These are phyloP conservation scores for Alca torda DNA, from an alignment of 2,797 vertebrate genomes.

Conservation along the genomic window DNA sequence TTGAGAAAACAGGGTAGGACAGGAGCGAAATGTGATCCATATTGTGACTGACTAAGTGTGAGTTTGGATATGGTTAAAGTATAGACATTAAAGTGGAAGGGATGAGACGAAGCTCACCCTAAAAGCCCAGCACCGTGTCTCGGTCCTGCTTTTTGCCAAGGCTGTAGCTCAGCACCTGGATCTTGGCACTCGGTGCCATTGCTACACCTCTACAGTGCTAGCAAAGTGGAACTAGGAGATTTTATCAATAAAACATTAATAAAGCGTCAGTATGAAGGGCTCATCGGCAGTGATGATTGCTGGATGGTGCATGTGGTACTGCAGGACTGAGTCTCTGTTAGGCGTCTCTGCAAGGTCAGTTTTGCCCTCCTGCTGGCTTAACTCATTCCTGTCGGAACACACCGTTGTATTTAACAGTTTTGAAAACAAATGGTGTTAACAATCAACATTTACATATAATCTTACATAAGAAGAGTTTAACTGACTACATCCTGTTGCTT, in stretches of 20 bases:
- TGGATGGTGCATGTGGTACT: background rate
- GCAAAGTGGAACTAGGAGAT: background rate
- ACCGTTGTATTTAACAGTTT: background rate
- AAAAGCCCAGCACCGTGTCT: background rate
- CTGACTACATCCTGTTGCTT: slow-evolving; percentile 42
- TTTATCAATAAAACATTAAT: background rate
- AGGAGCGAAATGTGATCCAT: background rate
- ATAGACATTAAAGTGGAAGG: background rate
- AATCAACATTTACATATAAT: background rate
- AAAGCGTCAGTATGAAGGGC: background rate
- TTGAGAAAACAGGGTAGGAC: background rate
- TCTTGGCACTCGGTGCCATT: accelerated
- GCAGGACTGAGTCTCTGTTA: background rate
- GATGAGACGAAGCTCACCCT: background rate
- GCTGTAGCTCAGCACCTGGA: background rate
- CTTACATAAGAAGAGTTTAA: background rate
- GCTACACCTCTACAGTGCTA: background rate
- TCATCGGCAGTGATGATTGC: accelerated
- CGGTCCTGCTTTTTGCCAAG: background rate
- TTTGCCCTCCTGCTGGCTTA: background rate
- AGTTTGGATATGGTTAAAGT: background rate
- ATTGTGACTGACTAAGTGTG: background rate
- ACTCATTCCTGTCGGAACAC: background rate
- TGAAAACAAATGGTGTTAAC: background rate
- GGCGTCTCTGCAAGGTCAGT: background rate